Conservation (phyloP, 2,888 invertebrate genomes). For the Cataglyphis altisquamis region DNA sequence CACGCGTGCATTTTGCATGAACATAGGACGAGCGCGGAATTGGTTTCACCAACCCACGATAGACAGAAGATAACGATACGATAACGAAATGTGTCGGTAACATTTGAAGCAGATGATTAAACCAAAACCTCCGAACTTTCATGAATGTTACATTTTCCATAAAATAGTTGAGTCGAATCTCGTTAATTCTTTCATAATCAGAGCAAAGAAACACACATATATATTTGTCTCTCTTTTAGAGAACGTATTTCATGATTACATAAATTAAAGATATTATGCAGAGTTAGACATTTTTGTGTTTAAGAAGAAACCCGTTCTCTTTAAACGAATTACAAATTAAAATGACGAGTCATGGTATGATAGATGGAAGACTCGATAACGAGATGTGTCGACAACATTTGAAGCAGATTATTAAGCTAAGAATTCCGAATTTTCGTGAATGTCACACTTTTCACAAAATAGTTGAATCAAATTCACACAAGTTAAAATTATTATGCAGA, state of each 20-base stretch:
- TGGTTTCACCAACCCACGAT: slow-evolving; percentile 30
- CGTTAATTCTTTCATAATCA: background rate
- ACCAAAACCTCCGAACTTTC: background rate
- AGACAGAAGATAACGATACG: background rate
- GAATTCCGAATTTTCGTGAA: background rate
- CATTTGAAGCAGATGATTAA: slow-evolving; percentile 42
- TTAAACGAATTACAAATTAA: too few species aligned
- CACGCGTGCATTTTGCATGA: slow-evolving; percentile 57
- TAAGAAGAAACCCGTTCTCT: too few species aligned
- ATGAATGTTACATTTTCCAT: slow-evolving; percentile 1
- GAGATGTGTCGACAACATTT: slow-evolving; percentile 33
- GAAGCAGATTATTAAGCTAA: slow-evolving; percentile 39
- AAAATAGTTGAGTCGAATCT: background rate
- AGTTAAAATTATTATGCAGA: too few species aligned
- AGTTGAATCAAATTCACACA: background rate
- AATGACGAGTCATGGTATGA: slow-evolving; percentile 24
- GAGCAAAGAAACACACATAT: too few species aligned
- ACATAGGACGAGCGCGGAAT: slow-evolving; percentile 43
- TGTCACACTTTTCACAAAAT: slow-evolving; percentile 9
- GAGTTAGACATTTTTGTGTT: too few species aligned
- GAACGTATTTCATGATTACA: too few species aligned
- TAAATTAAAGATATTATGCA: too few species aligned
- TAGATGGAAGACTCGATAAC: slow-evolving; percentile 15
- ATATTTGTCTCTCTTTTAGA: too few species aligned
- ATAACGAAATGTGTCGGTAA: slow-evolving; percentile 26